A percentile compares a stretch with the other conserved stretches of the same genome.
Evolutionary conservation across 1,140 invertebrate genomes (phyloP).

Genomic region (Dermatophagoides farinae): DNA sequence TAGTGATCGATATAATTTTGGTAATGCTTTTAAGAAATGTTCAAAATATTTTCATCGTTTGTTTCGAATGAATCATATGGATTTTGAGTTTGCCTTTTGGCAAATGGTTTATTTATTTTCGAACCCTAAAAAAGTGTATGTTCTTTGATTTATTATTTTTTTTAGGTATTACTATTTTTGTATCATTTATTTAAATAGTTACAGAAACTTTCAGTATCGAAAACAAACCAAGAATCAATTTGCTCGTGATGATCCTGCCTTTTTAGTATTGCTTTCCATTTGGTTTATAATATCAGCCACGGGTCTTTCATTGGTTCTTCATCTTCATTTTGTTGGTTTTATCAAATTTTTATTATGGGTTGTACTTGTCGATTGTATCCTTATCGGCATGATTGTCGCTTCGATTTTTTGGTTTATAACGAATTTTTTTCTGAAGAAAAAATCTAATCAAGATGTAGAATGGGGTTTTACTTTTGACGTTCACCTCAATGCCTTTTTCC

Average conservation of each 20-base stretch:
- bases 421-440: conserved; percentile 65
- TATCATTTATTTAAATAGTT: conserved; percentile 21
- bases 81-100: conserved; percentile 97
- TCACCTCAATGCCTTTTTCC: conserved; percentile 95
- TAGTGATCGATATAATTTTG: not conserved
- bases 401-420: conserved; percentile 53
- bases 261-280: conserved; percentile 70
- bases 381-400: conserved; percentile 62
- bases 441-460: conserved; percentile 60
- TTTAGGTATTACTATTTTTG: too few species aligned
- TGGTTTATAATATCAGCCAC: conserved; percentile 61
- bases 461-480: conserved; percentile 98
- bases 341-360: conserved; percentile 74
- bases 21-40: conserved; percentile 13
- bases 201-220: conserved; percentile 90
- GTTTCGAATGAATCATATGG: conserved; percentile 52
- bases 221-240: conserved; percentile 98
- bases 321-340: conserved; percentile 50
- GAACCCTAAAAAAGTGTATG: conserved; percentile 81
- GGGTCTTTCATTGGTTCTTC: conserved; percentile 61
- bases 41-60: conserved; percentile 8
- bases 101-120: conserved; percentile 94
- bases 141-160: conserved; percentile 6
- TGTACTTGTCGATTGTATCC: conserved; percentile 82
- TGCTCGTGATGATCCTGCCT: conserved; percentile 96